Evolutionary conservation across 1,140 invertebrate genomes (phyloP), one percentile per base, ranked within the genome.

Genomic region (Coboldia fuscipes): DNA sequence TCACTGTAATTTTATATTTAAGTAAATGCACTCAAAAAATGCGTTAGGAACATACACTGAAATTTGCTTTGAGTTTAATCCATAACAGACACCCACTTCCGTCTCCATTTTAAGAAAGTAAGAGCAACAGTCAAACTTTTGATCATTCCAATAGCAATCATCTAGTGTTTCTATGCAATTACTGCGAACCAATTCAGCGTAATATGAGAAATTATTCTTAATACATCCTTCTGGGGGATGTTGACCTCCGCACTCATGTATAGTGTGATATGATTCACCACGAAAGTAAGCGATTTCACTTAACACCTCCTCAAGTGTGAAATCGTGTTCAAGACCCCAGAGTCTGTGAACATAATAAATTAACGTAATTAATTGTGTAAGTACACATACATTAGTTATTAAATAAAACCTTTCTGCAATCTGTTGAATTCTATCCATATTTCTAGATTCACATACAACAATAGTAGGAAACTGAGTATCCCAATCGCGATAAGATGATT

Each of bases 401-500:
- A 35, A 28, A 35, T 28, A 34, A 17, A 45, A 72, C 69, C 51
- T 49, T 42, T 72, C 67, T 3, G 68, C 64, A 34, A 68, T 51
- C 45, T 64, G 58, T 39, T 67, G 66, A 36, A 71, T 62, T 6
- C 57, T 54, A 37, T 62, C 54, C 40, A 61, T 58, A 38, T 70
- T 71, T 42, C 72, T 68, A 2, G 54, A 63, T 43, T 72, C 70
- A 37, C 72, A 75, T 12, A 75, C 60, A 15, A 62, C 61, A 26
- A 77, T 49, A 0, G 72, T 61, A 1, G 75, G 72, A 37, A 78
- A 76, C 17, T 69, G 45, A 0, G 72, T 72, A 39, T 68, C 51
- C 72, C 74, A 78, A 37, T 73, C 62, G 12, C 71, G 58, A 45
- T 75, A 77, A 2, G 61, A 68, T 2, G 70, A 75, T 38, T 77